Base-by-base conservation (phyloP, 2,888 invertebrate genomes). In the Anticlea derivata region DNA sequence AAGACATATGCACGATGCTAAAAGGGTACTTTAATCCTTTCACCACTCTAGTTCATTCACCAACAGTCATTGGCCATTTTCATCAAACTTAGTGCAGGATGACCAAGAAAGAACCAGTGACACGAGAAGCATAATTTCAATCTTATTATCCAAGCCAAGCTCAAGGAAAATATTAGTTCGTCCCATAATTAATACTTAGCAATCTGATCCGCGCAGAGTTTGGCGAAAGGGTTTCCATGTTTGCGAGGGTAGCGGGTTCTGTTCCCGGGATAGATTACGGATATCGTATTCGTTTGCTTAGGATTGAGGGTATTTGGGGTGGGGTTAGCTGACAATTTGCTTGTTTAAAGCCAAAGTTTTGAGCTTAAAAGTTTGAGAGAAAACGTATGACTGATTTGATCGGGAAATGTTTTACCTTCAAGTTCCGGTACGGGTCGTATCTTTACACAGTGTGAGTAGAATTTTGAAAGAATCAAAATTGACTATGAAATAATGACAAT, bases 141-240 rank as follows among this genome's bases (percentile, higher is more conserved):
- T 46, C 46, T 43, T 45, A 37, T 50, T 44, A 47, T 49, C 41
- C 10, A 17, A 33, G 11, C 34, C 10, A 17, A 5, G 13, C 10
- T 23, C 43, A 45, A 47, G 33, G 49, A 52, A 52, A 58, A 50
- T 34, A 38, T 39, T 38, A 43, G 11, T 27, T 37, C 5, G 10
- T 43, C 17, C 24, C 53, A 55, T 83, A 83, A 84, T 84, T 82
- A 83, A 82, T 85, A 80, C 75, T 68, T 56, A 70, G 82, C 77
- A 77, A 82, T 70, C 68, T 63, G 76, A 78, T 78, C 72, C 64
- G 60, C 51, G 46, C 53, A 51, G 51, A 58, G 46, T 69, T 72
- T 68, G 69, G 47, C 63, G 70, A 77, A 77, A 75, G 78, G 78
- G 77, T 75, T 71, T 50, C 53, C 47, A 46, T 81, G 78, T 81